Conservation (phyloP, 2,888 invertebrate genomes). For the Petrophora chlorosata region DNA sequence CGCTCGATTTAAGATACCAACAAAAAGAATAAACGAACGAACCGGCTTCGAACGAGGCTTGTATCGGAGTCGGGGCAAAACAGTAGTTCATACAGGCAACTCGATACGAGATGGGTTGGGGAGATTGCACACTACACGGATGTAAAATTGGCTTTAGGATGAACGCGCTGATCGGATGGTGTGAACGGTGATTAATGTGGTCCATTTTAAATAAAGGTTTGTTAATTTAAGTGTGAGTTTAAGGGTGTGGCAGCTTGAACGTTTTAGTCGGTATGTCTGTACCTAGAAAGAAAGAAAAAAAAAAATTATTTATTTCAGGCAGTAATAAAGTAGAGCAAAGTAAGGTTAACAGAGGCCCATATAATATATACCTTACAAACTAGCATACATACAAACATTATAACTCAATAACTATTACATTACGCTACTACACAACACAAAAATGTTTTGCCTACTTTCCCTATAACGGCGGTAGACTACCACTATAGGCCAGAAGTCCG, state of each 20-base stretch:
- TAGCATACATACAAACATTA: no score
- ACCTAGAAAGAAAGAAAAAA: no score
- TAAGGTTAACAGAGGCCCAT: no score
- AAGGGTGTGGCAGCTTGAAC: neutral
- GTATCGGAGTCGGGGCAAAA: constrained; percentile 13
- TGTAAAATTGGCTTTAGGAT: constrained; percentile 22
- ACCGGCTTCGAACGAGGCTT: constrained; percentile 9
- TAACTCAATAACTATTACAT: no score
- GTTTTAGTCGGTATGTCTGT: no score
- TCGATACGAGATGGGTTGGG: constrained; percentile 47
- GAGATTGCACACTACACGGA: constrained; percentile 54
- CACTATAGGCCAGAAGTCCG: no score
- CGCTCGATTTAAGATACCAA: constrained; percentile 64
- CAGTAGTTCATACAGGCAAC: constrained; percentile 24
- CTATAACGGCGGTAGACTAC: no score
- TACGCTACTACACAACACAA: no score
- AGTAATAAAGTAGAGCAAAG: no score
- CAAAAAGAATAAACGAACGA: constrained; percentile 30
- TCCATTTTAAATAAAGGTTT: constrained; percentile 32
- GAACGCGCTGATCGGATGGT: constrained; percentile 34
- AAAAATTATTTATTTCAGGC: no score
- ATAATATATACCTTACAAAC: no score
- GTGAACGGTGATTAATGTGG: constrained; percentile 43
- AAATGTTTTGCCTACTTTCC: no score
- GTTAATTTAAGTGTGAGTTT: constrained; percentile 19